Conservation (phyloP, 2,888 invertebrate species). For the Blastobasis adustella region DNA sequence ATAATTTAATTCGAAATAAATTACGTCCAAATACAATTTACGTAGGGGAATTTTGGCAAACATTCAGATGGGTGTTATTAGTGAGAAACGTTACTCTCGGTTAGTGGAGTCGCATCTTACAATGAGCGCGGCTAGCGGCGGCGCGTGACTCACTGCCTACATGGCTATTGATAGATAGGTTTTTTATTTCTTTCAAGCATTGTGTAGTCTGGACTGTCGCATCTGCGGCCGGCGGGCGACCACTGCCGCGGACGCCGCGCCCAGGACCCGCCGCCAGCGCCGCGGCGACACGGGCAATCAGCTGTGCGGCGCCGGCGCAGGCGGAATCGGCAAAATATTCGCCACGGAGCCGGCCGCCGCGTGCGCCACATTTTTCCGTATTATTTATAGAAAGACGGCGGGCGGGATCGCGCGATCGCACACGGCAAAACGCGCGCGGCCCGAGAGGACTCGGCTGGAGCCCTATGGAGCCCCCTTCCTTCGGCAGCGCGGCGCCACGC, state of each 20-base stretch:
- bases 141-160: too few species aligned
- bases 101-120: too few species aligned
- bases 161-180: too few species aligned
- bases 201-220: too few species aligned
- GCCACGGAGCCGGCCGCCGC: conserved; percentile 50
- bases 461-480: conserved; percentile 64
- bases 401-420: conserved; percentile 50
- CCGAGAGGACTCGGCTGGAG: conserved; percentile 52
- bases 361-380: conserved; percentile 65
- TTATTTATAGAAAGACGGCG: conserved; percentile 72
- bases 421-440: conserved; percentile 63
- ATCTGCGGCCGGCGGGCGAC: too few species aligned
- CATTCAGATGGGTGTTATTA: not conserved
- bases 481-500: conserved; percentile 38
- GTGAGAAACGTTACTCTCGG: not conserved
- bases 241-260: too few species aligned
- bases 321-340: conserved; percentile 60
- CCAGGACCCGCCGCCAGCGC: not conserved
- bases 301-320: conserved; percentile 17
- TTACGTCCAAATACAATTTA: not conserved
- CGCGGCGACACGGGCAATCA: conserved; percentile 10
- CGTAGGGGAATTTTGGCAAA: not conserved
- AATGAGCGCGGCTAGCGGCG: too few species aligned
- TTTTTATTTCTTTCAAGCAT: too few species aligned
- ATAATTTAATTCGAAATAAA: not conserved